phyloP scores from a whole-genome alignment of 1,140 invertebrate genomes.

The Eumaeus atala region DNA sequence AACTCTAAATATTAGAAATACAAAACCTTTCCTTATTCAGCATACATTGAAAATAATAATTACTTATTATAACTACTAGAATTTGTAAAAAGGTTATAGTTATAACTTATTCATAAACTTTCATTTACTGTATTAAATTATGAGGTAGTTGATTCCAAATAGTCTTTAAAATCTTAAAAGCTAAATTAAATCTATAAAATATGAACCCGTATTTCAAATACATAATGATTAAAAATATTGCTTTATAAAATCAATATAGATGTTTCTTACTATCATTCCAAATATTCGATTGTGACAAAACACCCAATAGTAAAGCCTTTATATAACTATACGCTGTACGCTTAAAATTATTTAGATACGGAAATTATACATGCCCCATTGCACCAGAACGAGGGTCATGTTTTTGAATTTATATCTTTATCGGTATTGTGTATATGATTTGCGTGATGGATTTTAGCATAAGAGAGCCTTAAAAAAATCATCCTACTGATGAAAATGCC shows the following conservation, averaged over 20 bases:
- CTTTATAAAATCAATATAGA: conserved; percentile 13
- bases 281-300: too few species aligned
- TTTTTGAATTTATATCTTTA: too few species aligned
- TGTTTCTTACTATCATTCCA: too few species aligned
- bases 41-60: conserved; percentile 44
- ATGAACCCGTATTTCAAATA: conserved; percentile 61
- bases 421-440: too few species aligned
- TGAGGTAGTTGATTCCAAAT: conserved; percentile 71
- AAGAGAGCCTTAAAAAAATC: too few species aligned
- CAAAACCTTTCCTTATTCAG: conserved; percentile 48
- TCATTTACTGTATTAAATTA: conserved; percentile 64
- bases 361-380: too few species aligned
- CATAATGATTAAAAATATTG: conserved; percentile 32
- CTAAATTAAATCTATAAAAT: conserved; percentile 45
- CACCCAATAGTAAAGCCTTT: too few species aligned
- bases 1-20: conserved; percentile 67
- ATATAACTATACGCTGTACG: too few species aligned
- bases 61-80: conserved; percentile 32
- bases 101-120: conserved; percentile 66
- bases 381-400: too few species aligned
- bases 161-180: conserved; percentile 63
- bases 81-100: conserved; percentile 54
- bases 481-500: too few species aligned
- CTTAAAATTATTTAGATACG: too few species aligned
- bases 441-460: too few species aligned